A percentile compares a stretch with the other conserved stretches of the same genome.
These are phyloP conservation scores for Himalopsyche japonica DNA, from an alignment of 2,888 invertebrate genomes.

Conservation along the genomic window DNA sequence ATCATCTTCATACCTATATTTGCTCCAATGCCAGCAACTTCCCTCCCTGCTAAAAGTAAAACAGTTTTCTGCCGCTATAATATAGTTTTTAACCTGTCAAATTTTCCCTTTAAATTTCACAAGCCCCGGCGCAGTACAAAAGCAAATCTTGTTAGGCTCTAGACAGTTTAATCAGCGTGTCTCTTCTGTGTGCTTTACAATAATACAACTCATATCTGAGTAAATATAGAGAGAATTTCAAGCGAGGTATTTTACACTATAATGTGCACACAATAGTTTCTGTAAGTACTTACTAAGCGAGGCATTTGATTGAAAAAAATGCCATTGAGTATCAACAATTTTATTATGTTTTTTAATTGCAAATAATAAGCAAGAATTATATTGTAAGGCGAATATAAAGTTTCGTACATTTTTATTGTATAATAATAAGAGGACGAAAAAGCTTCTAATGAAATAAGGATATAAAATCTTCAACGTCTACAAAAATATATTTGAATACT, in stretches of 20 bases:
- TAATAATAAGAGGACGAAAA: too few species aligned
- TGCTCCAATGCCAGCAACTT: neutral
- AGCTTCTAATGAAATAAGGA: too few species aligned
- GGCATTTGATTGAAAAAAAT: neutral
- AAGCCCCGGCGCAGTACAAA: slow-evolving; percentile 14
- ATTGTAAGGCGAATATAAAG: too few species aligned
- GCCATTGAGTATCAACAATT: neutral
- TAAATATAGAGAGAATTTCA: neutral
- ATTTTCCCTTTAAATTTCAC: slow-evolving; percentile 27
- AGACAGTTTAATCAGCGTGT: slow-evolving; percentile 30
- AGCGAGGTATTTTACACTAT: neutral
- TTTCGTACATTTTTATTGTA: too few species aligned
- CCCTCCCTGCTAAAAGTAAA: neutral
- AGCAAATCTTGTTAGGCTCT: slow-evolving; percentile 29
- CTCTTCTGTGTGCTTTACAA: neutral
- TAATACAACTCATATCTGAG: neutral
- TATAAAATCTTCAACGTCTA: too few species aligned
- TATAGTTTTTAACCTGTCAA: slow-evolving; percentile 21
- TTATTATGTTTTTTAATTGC: too few species aligned
- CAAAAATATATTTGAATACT: too few species aligned
- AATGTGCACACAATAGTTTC: neutral
- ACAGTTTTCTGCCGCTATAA: neutral
- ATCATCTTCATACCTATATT: too few species aligned
- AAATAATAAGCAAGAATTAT: too few species aligned
- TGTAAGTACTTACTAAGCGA: neutral